These are phyloP conservation scores for Takifugu bimaculatus DNA, from an alignment of 2,113 vertebrate genomes.

Conservation along the genomic window DNA sequence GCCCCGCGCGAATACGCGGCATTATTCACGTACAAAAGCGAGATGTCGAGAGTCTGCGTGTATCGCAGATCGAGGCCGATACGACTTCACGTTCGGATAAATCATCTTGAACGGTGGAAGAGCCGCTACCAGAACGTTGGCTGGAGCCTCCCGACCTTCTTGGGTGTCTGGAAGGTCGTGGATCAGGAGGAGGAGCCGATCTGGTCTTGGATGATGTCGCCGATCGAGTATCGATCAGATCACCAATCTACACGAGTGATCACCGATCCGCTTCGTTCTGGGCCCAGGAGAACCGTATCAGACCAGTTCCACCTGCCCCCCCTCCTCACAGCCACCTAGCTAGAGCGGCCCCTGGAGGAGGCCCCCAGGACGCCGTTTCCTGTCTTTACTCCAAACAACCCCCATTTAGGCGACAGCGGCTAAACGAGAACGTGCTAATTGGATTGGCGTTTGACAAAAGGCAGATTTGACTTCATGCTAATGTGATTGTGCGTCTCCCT, in stretches of 20 bases:
- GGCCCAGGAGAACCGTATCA: conserved; percentile 23
- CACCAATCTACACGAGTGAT: too few relatives aligned
- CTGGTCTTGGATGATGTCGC: too few relatives aligned
- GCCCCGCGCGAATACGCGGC: conserved; percentile 60
- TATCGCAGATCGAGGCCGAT: conserved; percentile 76
- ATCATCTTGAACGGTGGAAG: conserved; percentile 71
- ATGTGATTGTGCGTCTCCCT: conserved; percentile 51
- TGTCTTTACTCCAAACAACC: conserved; percentile 5
- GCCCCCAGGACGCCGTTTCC: too few relatives aligned
- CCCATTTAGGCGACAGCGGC: conserved; percentile 54
- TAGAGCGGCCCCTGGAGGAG: too few relatives aligned
- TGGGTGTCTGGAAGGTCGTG: too few relatives aligned
- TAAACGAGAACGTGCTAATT: conserved; percentile 66
- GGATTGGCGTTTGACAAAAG: conserved; percentile 74
- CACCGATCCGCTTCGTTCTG: too few relatives aligned
- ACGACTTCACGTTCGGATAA: conserved; percentile 79
- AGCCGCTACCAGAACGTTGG: too few relatives aligned
- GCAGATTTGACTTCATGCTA: conserved; percentile 68
- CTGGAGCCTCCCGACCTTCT: too few relatives aligned
- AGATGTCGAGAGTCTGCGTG: conserved; percentile 71
- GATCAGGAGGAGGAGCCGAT: too few relatives aligned
- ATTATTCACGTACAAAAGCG: conserved; percentile 81
- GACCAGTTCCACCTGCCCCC: conserved; percentile 28
- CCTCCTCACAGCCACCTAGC: conserved; percentile 9
- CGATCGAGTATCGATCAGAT: too few relatives aligned